phyloP scores from a whole-genome alignment of 2,797 vertebrate species.

The Enteromius fasciolatus region DNA sequence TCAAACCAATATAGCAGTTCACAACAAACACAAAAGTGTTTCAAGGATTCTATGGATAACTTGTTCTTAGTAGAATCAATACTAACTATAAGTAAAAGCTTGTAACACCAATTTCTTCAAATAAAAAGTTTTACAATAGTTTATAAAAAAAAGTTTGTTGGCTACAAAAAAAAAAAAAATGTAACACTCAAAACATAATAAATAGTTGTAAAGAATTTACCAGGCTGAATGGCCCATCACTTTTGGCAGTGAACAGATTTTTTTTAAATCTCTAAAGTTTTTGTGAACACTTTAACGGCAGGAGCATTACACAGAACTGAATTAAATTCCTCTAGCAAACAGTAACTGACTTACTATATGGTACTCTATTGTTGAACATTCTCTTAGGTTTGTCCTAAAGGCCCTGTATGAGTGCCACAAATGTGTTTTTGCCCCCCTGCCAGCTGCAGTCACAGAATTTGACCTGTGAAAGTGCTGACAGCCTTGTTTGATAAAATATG shows the following conservation, averaged over 20 bases:
- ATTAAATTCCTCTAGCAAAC: not conserved
- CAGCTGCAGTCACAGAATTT: conserved; percentile 7
- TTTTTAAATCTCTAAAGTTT: not conserved
- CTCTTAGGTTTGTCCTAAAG: not conserved
- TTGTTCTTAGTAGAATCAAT: not conserved
- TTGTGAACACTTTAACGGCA: not conserved
- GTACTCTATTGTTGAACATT: not conserved
- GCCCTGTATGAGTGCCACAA: not conserved
- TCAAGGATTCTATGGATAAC: not conserved
- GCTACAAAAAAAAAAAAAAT: not conserved
- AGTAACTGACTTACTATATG: not conserved
- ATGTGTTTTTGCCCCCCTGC: not conserved
- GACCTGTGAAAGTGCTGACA: conserved; percentile 47
- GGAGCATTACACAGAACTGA: not conserved
- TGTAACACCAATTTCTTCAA: not conserved
- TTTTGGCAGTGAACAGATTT: not conserved
- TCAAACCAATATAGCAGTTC: not conserved
- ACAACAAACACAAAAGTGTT: not conserved
- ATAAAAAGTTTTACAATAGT: not conserved
- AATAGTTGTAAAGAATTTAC: not conserved
- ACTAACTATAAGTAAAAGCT: conserved; percentile 1
- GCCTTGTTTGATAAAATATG: conserved; percentile 53
- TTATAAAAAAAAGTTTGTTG: not conserved
- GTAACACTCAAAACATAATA: not conserved
- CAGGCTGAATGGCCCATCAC: not conserved